Conservation (phyloP, 2,888 invertebrate species). For the Diloba caeruleocephala region DNA sequence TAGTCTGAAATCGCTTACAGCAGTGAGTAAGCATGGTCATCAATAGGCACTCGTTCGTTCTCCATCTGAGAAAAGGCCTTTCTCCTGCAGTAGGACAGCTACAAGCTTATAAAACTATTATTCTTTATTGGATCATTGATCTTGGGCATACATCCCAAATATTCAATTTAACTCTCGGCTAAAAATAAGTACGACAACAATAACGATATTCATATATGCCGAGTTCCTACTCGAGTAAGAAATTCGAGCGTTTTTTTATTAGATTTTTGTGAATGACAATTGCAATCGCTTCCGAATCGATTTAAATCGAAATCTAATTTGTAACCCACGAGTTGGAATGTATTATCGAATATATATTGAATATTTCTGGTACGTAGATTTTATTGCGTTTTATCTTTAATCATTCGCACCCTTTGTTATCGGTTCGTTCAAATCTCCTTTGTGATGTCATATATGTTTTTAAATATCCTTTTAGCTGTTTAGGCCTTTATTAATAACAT, state of each 20-base stretch:
- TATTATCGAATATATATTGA: conserved; percentile 22
- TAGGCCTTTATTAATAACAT: too few relatives aligned
- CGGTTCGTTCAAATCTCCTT: too few relatives aligned
- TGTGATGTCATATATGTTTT: too few relatives aligned
- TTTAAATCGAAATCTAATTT: conserved; percentile 35
- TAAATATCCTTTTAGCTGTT: too few relatives aligned
- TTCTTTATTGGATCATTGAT: too few relatives aligned
- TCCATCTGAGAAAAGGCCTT: too few relatives aligned
- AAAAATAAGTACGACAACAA: conserved; percentile 26
- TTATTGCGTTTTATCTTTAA: neutral
- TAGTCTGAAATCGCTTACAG: too few relatives aligned
- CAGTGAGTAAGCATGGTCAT: too few relatives aligned
- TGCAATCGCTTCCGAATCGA: conserved; percentile 26
- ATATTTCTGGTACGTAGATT: neutral
- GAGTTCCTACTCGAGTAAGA: conserved; percentile 13
- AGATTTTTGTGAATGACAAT: conserved; percentile 47
- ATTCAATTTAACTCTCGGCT: conserved; percentile 12
- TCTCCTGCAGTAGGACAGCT: too few relatives aligned
- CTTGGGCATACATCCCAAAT: conserved; percentile 5
- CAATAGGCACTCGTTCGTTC: too few relatives aligned
- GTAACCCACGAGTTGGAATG: conserved; percentile 29
- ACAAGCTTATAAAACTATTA: too few relatives aligned
- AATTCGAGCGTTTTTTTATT: conserved; percentile 36
- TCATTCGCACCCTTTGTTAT: too few relatives aligned
- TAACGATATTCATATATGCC: neutral